Conservation (phyloP, 1,140 invertebrate genomes). For the Sitobion miscanthi region DNA sequence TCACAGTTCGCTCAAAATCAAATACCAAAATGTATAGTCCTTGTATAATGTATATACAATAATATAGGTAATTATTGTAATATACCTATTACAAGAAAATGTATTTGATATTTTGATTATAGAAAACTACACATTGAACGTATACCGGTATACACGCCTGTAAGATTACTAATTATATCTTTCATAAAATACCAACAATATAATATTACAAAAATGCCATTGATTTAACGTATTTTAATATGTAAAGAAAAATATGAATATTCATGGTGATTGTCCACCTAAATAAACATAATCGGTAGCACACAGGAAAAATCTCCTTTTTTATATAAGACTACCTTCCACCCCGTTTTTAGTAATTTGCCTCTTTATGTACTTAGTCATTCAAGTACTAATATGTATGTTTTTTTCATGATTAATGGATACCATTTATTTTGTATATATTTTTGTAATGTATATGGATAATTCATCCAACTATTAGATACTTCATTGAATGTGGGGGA, state of each 20-base stretch:
- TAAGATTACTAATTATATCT: too few species aligned
- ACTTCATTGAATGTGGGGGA: not conserved
- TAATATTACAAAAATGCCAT: too few species aligned
- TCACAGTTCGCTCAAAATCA: rapidly evolving
- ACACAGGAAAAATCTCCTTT: too few species aligned
- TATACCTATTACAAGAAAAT: not conserved
- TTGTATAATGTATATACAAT: not conserved
- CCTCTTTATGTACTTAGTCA: not conserved
- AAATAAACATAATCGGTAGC: too few species aligned
- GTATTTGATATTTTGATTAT: not conserved
- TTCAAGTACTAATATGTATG: not conserved
- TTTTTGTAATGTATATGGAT: not conserved
- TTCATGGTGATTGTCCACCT: too few species aligned
- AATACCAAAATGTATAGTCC: not conserved
- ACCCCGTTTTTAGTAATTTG: not conserved
- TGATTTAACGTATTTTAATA: too few species aligned
- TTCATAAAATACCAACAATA: too few species aligned
- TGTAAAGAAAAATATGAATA: too few species aligned
- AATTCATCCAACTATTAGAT: not conserved
- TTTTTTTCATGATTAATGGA: not conserved
- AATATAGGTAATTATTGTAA: too few species aligned
- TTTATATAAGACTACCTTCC: too few species aligned
- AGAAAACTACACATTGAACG: too few species aligned
- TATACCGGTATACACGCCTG: too few species aligned
- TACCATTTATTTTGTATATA: not conserved